A percentile compares a stretch with the other conserved stretches of the same genome.
phyloP scores from a whole-genome alignment of 2,113 vertebrate genomes.

The Struthio camelus region DNA sequence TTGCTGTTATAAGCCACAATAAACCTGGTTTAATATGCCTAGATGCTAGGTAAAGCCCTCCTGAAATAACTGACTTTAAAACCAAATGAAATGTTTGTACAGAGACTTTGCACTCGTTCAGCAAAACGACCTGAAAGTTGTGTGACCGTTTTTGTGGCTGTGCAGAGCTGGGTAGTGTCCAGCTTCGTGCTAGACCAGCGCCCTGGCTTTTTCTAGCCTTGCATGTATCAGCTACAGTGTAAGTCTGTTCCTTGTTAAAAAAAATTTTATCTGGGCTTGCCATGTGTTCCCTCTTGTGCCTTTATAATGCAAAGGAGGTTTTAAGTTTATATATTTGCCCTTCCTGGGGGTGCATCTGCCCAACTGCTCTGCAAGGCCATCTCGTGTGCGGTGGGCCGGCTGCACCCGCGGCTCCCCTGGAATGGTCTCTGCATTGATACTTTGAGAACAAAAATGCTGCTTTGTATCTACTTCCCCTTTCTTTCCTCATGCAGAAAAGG shows the following conservation, averaged over 20 bases:
- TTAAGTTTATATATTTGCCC: not conserved
- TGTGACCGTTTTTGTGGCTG: rapidly evolving
- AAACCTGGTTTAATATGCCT: not conserved
- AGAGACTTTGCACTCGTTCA: not conserved
- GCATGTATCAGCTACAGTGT: rapidly evolving
- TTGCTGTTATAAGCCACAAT: rapidly evolving
- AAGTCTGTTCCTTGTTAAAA: not conserved
- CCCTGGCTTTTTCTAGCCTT: not conserved
- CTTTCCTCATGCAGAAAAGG: not conserved
- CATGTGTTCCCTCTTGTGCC: rapidly evolving
- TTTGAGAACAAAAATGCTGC: conserved; percentile 13
- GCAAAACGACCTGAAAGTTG: not conserved
- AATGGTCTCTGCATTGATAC: conserved; percentile 32
- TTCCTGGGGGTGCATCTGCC: not conserved
- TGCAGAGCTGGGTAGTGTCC: not conserved
- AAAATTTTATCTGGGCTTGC: not conserved
- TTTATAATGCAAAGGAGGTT: not conserved
- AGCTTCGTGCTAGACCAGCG: not conserved
- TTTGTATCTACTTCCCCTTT: conserved; percentile 12
- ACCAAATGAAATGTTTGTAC: rapidly evolving
- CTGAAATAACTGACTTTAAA: rapidly evolving
- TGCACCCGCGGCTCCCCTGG: not conserved
- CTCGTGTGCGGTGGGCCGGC: not conserved
- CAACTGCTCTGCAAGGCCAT: not conserved
- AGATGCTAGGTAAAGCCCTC: not conserved